These are phyloP conservation scores for Physella acuta DNA, from an alignment of 1,140 invertebrate species.

Conservation along the genomic window DNA sequence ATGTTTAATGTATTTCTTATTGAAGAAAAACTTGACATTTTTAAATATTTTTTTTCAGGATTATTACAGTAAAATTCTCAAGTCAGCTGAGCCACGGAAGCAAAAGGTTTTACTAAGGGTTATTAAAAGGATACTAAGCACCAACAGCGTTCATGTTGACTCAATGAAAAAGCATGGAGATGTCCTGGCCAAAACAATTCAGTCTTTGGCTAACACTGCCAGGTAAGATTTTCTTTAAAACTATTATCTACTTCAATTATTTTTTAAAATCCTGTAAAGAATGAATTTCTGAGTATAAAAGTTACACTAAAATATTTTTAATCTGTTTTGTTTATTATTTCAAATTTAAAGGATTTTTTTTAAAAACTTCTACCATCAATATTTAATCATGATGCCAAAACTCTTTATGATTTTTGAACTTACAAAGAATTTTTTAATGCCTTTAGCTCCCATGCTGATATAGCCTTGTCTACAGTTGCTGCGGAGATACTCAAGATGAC, in stretches of 20 bases:
- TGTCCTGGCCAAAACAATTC: constrained; percentile 46
- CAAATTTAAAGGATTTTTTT: background rate
- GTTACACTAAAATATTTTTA: constrained; percentile 1
- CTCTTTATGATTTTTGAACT: no score
- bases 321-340: background rate
- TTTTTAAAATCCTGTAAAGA: background rate
- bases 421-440: constrained; percentile 29
- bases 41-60: constrained; percentile 49
- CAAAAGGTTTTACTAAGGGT: constrained; percentile 59
- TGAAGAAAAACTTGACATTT: no score
- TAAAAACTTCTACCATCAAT: no score
- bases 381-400: no score
- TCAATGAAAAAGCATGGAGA: constrained; percentile 49
- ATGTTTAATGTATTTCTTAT: no score
- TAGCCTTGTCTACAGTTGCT: constrained; percentile 53
- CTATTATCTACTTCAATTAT: background rate
- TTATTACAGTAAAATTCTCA: constrained; percentile 53
- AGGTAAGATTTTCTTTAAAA: constrained; percentile 40
- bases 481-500: constrained; percentile 55
- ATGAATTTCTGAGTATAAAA: background rate
- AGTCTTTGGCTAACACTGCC: constrained; percentile 50
- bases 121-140: constrained; percentile 57
- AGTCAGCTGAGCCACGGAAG: constrained; percentile 53
- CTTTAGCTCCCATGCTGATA: constrained; percentile 59
- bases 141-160: constrained; percentile 46